A percentile compares a stretch with the other conserved stretches of the same genome.
Evolutionary conservation across 2,797 vertebrate genomes (phyloP).

Genomic region (Antrozous pallidus): DNA sequence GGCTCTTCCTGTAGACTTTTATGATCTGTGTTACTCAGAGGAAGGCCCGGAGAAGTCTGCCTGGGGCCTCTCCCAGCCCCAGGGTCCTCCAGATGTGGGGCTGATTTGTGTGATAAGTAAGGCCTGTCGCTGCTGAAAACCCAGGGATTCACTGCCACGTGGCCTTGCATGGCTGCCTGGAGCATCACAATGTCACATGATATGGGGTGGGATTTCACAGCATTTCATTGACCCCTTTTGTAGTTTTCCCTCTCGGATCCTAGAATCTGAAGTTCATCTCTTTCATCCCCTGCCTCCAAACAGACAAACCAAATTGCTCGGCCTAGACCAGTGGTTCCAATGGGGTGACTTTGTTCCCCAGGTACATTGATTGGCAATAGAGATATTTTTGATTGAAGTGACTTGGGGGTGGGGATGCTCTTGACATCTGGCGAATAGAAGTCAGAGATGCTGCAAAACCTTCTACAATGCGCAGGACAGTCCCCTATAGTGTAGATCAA

Average conservation of each 20-base stretch:
- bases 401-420: background rate
- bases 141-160: too few species aligned
- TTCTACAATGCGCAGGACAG: background rate
- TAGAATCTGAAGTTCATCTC: constrained; percentile 1
- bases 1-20: background rate
- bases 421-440: background rate
- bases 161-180: background rate
- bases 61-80: background rate
- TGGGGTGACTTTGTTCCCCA: background rate
- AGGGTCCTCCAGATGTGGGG: background rate
- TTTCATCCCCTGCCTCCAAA: background rate
- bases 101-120: background rate
- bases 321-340: background rate
- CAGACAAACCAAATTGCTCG: background rate
- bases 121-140: background rate
- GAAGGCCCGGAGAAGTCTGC: background rate
- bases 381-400: background rate
- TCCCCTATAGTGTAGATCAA: background rate
- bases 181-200: background rate
- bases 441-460: background rate
- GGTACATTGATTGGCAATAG: background rate
- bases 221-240: background rate
- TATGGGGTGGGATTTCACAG: background rate
- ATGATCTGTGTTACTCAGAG: background rate
- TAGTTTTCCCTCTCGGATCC: background rate